These are phyloP conservation scores for Riparia riparia DNA, from an alignment of 2,113 vertebrate genomes.

Conservation along the genomic window DNA sequence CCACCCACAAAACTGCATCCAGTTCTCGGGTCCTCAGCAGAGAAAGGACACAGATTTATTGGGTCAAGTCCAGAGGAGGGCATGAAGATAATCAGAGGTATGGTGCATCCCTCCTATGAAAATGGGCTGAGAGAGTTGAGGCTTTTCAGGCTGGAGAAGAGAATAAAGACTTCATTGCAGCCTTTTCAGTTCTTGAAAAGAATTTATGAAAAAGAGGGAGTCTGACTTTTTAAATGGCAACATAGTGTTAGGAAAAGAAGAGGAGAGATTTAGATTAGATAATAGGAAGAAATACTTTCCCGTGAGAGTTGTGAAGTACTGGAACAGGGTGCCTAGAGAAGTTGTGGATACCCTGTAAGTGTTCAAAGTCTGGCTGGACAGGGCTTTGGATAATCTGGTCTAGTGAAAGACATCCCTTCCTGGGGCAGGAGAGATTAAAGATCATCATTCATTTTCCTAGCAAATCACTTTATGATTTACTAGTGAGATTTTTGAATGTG, in stretches of 20 bases:
- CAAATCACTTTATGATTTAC: background rate
- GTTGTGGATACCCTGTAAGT: background rate
- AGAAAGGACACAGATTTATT: background rate
- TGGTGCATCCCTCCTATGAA: background rate
- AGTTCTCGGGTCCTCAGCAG: background rate
- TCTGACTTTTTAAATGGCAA: background rate
- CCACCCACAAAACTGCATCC: background rate
- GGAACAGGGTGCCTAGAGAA: background rate
- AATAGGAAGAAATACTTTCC: background rate
- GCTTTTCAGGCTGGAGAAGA: background rate
- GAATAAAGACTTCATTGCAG: background rate
- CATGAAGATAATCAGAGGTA: background rate
- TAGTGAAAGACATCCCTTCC: background rate
- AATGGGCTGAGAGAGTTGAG: background rate
- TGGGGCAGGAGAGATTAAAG: background rate
- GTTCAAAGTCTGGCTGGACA: background rate
- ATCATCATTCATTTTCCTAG: background rate
- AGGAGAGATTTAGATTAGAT: background rate
- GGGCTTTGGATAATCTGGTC: background rate
- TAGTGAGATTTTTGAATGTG: background rate
- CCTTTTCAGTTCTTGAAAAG: background rate
- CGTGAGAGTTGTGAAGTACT: background rate
- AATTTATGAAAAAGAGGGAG: background rate
- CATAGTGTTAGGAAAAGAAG: background rate
- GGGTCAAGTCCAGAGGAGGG: background rate